phyloP scores from a whole-genome alignment of 2,888 invertebrate genomes.

The Tridacna gigas region DNA sequence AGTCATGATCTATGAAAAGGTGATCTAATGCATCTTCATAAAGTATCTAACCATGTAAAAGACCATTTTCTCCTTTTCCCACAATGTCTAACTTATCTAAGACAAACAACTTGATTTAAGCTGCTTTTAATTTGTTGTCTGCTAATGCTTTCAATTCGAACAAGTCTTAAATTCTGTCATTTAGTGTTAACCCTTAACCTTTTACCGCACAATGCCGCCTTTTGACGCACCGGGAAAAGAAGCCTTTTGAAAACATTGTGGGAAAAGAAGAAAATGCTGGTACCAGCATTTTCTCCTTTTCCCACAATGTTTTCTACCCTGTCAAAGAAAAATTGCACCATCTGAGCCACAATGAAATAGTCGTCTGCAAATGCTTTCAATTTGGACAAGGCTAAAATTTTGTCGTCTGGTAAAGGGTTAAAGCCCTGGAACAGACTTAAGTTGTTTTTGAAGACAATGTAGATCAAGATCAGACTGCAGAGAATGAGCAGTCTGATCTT shows the following conservation, averaged over 20 bases:
- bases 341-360: neutral
- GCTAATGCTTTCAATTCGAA: no score
- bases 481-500: neutral
- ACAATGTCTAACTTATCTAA: no score
- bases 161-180: no score
- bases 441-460: neutral
- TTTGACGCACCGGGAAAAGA: neutral
- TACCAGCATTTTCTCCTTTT: neutral
- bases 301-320: conserved; percentile 14
- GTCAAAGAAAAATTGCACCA: neutral
- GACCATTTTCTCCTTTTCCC: no score
- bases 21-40: no score
- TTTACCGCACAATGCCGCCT: neutral
- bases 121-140: no score
- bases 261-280: conserved; percentile 6
- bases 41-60: no score
- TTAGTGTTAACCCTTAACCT: no score
- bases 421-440: neutral
- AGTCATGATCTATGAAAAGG: no score
- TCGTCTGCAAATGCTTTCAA: neutral
- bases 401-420: neutral
- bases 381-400: neutral
- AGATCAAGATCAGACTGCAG: neutral
- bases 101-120: no score
- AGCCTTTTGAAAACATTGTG: neutral